Conservation (phyloP, 2,797 vertebrate genomes). For the Todus mexicanus region DNA sequence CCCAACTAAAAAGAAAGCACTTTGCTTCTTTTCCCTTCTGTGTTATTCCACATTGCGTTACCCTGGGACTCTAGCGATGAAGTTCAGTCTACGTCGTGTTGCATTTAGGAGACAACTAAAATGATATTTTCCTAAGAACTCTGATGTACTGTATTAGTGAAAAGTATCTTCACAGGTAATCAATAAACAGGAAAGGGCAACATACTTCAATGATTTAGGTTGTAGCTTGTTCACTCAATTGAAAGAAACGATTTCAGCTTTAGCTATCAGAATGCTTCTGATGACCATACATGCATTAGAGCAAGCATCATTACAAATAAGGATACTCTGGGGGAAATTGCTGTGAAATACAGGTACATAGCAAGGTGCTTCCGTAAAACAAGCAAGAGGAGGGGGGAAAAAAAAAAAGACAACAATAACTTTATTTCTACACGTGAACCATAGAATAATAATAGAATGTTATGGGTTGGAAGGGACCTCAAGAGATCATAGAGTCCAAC, state of each 20-base stretch:
- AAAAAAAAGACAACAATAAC: accelerated
- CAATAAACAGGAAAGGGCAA: not conserved
- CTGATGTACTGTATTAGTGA: accelerated
- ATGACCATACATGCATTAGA: no score
- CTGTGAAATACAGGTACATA: accelerated
- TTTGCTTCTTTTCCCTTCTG: not conserved
- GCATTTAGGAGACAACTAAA: not conserved
- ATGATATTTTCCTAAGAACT: not conserved
- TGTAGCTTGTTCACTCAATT: no score
- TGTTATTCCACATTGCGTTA: not conserved
- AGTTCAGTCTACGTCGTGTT: accelerated
- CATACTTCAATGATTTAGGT: accelerated
- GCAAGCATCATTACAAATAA: accelerated
- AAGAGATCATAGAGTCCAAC: no score
- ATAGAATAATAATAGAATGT: no score
- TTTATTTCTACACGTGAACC: not conserved
- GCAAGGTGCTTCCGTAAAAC: accelerated
- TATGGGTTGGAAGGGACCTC: no score
- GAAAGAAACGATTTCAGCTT: accelerated
- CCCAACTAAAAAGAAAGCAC: not conserved
- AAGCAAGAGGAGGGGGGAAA: accelerated
- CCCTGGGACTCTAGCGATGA: not conserved
- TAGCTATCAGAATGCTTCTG: not conserved
- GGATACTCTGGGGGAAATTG: accelerated
- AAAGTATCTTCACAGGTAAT: accelerated